A percentile compares a stretch with the other conserved stretches of the same genome.
These are phyloP conservation scores for Pristiophorus japonicus DNA, from an alignment of 2,113 vertebrate genomes.

Conservation along the genomic window DNA sequence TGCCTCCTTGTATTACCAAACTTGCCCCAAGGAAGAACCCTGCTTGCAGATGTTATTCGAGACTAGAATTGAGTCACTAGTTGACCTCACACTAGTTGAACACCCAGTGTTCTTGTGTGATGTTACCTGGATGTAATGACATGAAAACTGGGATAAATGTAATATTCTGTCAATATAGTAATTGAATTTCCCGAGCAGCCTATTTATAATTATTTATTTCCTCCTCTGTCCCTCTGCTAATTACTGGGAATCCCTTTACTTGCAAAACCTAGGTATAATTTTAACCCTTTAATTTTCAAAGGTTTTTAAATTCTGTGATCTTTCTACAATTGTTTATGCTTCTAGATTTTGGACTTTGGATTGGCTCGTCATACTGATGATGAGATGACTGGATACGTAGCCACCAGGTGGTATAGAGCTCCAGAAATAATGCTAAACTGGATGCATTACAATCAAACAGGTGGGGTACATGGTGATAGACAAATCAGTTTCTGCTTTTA, in stretches of 20 bases:
- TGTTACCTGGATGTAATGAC: neutral
- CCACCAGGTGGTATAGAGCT: constrained; percentile 92
- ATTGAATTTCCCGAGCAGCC: neutral
- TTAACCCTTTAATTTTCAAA: neutral
- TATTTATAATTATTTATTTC: neutral
- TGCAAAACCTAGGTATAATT: neutral
- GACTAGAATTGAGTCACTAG: neutral
- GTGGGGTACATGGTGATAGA: constrained; percentile 50
- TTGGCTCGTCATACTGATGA: constrained; percentile 92
- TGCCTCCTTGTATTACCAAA: no score
- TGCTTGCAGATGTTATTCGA: neutral
- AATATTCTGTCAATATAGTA: neutral
- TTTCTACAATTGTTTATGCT: neutral
- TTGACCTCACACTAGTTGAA: no score
- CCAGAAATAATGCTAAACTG: constrained; percentile 99
- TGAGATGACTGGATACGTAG: constrained; percentile 96
- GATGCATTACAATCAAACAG: constrained; percentile 99
- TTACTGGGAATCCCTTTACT: neutral
- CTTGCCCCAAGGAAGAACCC: neutral
- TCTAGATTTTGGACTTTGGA: constrained; percentile 92
- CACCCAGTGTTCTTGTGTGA: neutral
- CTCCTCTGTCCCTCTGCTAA: neutral
- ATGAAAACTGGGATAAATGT: neutral
- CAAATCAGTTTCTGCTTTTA: neutral
- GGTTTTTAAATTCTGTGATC: neutral